Conservation (phyloP, 2,888 invertebrate species). For the Parasteatoda lunata region DNA sequence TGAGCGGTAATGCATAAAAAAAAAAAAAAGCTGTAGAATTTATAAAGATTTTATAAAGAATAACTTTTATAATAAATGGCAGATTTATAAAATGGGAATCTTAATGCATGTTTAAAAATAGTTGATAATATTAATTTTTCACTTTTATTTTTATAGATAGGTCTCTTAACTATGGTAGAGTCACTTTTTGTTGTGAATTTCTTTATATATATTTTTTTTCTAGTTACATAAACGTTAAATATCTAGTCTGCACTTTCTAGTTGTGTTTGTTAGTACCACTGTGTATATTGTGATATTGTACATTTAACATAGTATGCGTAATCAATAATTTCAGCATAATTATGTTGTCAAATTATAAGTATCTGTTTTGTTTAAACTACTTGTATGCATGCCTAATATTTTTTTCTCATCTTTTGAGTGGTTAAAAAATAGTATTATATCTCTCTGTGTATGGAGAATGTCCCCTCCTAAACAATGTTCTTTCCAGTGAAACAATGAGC, state of each 20-base stretch:
- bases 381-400: neutral
- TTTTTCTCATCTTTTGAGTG: neutral
- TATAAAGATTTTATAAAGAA: too few relatives aligned
- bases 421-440: neutral
- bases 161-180: too few relatives aligned
- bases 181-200: neutral
- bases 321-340: too few relatives aligned
- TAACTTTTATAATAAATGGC: too few relatives aligned
- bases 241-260: conserved; percentile 43
- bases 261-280: conserved; percentile 31
- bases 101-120: too few relatives aligned
- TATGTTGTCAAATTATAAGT: too few relatives aligned
- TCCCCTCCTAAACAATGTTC: neutral
- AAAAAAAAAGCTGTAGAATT: too few relatives aligned
- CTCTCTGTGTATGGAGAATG: neutral
- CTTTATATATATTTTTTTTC: neutral
- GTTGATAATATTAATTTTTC: neutral
- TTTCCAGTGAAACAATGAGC: neutral
- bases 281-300: conserved; percentile 45
- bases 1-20: too few relatives aligned
- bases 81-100: too few relatives aligned
- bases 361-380: neutral
- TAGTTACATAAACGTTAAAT: neutral
- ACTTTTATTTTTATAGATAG: neutral
- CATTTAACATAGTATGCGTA: neutral